A percentile compares a stretch with the other conserved stretches of the same genome.
phyloP scores from a whole-genome alignment of 2,797 vertebrate genomes.

The Falco peregrinus region DNA sequence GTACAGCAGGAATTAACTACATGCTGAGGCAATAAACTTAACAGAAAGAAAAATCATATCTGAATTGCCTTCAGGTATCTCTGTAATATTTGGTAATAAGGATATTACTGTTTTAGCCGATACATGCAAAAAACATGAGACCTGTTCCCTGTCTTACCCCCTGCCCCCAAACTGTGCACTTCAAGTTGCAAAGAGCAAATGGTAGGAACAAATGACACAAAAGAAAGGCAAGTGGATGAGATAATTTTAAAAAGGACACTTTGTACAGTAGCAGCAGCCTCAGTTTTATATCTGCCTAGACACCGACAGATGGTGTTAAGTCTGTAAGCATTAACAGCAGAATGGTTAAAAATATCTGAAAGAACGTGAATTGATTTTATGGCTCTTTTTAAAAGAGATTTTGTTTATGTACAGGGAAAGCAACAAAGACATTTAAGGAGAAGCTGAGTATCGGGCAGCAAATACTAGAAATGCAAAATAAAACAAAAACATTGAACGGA shows the following conservation, averaged over 20 bases:
- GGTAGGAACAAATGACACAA: not conserved
- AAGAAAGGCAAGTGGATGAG: not conserved
- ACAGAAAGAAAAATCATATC: not conserved
- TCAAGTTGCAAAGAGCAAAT: not conserved
- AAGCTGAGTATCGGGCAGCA: not conserved
- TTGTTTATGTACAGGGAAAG: constrained; percentile 32
- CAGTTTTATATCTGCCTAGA: constrained; percentile 41
- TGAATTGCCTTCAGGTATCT: not conserved
- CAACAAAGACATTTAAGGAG: constrained; percentile 2
- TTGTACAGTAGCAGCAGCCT: constrained; percentile 8
- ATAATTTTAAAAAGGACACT: constrained; percentile 26
- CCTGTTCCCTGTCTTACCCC: not conserved
- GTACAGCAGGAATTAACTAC: not conserved
- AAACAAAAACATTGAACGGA: not conserved
- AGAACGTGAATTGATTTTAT: constrained; percentile 3
- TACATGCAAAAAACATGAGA: not conserved
- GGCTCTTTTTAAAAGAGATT: not conserved
- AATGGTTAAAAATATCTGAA: constrained; percentile 48
- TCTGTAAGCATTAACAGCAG: constrained; percentile 34
- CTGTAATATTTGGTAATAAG: not conserved
- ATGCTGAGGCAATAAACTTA: not conserved
- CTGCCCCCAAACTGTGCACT: not conserved
- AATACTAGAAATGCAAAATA: not conserved
- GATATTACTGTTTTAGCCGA: not conserved
- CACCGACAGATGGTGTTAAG: constrained; percentile 40